These are phyloP conservation scores for Regulus satrapa DNA, from an alignment of 2,113 vertebrate genomes.

Conservation along the genomic window DNA sequence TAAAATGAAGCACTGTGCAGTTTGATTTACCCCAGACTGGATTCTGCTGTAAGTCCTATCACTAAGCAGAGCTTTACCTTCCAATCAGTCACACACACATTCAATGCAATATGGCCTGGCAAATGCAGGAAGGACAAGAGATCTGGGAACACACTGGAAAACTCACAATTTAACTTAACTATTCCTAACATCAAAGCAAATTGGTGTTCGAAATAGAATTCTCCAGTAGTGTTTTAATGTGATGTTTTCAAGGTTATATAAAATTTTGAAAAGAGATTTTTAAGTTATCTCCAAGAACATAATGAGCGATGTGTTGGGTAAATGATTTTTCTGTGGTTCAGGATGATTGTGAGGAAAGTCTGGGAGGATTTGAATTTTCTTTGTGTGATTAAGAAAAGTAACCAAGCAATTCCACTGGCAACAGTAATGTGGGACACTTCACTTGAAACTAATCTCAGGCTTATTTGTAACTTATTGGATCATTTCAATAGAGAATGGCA, in stretches of 20 bases:
- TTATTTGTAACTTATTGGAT: neutral
- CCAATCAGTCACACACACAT: neutral
- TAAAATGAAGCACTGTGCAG: neutral
- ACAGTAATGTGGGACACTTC: neutral
- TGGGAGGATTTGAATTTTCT: neutral
- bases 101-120: neutral
- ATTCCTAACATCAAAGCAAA: neutral
- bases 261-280: neutral
- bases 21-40: neutral
- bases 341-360: neutral
- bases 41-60: neutral
- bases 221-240: neutral
- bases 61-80: neutral
- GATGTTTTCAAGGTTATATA: neutral
- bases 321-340: neutral
- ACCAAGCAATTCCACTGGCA: neutral
- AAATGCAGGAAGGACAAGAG: neutral
- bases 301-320: neutral
- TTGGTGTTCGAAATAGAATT: neutral
- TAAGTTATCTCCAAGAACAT: neutral
- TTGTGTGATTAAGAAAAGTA: neutral
- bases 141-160: neutral
- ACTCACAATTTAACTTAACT: neutral
- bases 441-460: neutral
- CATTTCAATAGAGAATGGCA: neutral